Conservation (phyloP, 2,888 invertebrate genomes). For the Pammene aurita region DNA sequence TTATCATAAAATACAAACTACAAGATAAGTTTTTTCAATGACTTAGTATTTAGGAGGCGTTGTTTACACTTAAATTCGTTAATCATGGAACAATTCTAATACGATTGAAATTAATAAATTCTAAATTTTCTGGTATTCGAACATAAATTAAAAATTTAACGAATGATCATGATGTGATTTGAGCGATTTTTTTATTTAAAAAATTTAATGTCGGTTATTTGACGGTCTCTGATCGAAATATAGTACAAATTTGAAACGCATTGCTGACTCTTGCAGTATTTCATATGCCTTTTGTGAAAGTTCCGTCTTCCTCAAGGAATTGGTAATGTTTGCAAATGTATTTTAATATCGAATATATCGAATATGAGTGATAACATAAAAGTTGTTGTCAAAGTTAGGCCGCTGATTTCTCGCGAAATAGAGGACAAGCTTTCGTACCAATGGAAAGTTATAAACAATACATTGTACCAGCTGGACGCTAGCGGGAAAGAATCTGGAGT, state of each 20-base stretch:
- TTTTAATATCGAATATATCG: conserved; percentile 50
- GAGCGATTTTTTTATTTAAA: conserved; percentile 36
- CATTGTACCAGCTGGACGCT: conserved; percentile 83
- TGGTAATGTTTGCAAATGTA: conserved; percentile 40
- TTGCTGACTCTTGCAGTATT: conserved; percentile 27
- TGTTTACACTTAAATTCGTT: too few relatives aligned
- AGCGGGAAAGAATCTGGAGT: conserved; percentile 68
- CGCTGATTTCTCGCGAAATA: conserved; percentile 85
- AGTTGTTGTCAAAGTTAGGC: conserved; percentile 89
- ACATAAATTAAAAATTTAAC: conserved; percentile 10
- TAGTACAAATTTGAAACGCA: conserved; percentile 22
- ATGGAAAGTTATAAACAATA: conserved; percentile 85
- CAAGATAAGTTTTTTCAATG: too few relatives aligned
- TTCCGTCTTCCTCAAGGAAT: conserved; percentile 1
- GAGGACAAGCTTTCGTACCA: conserved; percentile 81
- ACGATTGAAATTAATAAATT: too few relatives aligned
- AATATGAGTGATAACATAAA: conserved; percentile 87
- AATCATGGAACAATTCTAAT: too few relatives aligned
- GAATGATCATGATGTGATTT: conserved; percentile 19
- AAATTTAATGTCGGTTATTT: conserved; percentile 49
- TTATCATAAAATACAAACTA: too few relatives aligned
- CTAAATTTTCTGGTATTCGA: conserved; percentile 17
- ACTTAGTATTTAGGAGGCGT: too few relatives aligned
- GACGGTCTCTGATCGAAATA: conserved; percentile 36
- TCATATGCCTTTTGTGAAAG: conserved; percentile 10